Conservation (phyloP, 1,140 invertebrate genomes). For the Tetramorium parvispinum region DNA sequence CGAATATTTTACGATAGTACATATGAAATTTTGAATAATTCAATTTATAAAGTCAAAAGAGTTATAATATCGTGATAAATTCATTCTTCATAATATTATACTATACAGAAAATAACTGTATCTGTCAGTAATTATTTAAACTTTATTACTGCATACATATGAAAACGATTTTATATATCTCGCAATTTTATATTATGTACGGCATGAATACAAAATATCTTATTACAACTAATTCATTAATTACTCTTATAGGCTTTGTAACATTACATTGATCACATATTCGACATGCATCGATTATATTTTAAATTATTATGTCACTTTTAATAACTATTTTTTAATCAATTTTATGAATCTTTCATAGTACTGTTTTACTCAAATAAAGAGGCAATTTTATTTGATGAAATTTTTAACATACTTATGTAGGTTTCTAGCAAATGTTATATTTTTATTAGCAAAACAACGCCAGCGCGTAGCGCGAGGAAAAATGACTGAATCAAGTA, state of each 20-base stretch:
- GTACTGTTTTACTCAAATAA: constrained; percentile 6
- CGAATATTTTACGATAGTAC: background rate
- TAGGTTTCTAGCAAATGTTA: background rate
- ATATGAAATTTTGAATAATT: background rate
- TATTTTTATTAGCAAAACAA: background rate
- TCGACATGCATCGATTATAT: background rate
- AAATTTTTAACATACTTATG: constrained; percentile 11
- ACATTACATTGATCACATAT: background rate
- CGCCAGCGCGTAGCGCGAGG: too few species aligned
- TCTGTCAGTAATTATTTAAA: constrained; percentile 13
- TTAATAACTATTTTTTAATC: constrained; percentile 34
- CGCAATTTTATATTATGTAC: constrained; percentile 3
- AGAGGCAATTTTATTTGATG: background rate
- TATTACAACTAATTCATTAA: constrained; percentile 22
- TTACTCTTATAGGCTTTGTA: constrained; percentile 25
- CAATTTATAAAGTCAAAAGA: constrained; percentile 22
- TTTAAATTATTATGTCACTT: constrained; percentile 5
- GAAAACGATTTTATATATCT: constrained; percentile 14
- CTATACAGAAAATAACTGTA: background rate
- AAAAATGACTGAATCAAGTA: background rate
- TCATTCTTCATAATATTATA: constrained; percentile 17
- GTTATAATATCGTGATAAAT: constrained; percentile 36
- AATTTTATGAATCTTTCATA: constrained; percentile 4
- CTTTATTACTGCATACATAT: constrained; percentile 15
- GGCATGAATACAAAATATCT: background rate